Evolutionary conservation across 2,113 vertebrate species (phyloP).

Genomic region (Hippoglossus stenolepis): DNA sequence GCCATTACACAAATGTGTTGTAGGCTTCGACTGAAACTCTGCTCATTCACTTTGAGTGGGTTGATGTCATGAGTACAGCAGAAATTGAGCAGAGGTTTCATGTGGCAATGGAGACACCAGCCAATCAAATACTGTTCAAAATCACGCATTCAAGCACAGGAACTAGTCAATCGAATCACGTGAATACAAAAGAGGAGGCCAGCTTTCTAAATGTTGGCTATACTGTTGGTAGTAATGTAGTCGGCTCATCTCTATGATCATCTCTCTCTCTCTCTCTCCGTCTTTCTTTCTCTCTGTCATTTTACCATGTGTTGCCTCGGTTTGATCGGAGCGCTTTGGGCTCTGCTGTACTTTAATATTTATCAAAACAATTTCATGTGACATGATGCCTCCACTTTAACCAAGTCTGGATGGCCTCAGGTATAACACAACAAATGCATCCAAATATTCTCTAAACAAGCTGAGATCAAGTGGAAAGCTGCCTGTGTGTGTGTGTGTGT

Average conservation of each 20-base stretch:
- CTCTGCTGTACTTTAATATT: slow-evolving; percentile 70
- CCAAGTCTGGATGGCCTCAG: slow-evolving; percentile 42
- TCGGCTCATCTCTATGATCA: slow-evolving; percentile 14
- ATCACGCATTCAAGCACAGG: too few species aligned
- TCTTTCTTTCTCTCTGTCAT: slow-evolving; percentile 6
- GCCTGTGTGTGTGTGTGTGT: background rate
- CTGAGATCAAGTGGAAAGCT: slow-evolving; percentile 38
- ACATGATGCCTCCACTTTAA: slow-evolving; percentile 64
- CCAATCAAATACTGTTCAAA: too few species aligned
- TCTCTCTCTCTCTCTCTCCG: too few species aligned
- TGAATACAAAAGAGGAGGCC: too few species aligned
- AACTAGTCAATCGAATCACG: too few species aligned
- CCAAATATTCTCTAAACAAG: slow-evolving; percentile 46
- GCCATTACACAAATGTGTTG: too few species aligned
- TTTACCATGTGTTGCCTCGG: slow-evolving; percentile 27
- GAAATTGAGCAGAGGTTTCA: too few species aligned
- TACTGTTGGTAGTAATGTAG: background rate
- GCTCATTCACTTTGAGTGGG: too few species aligned
- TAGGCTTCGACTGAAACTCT: too few species aligned
- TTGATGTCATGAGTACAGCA: too few species aligned
- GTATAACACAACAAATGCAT: slow-evolving; percentile 49
- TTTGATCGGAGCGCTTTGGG: slow-evolving; percentile 57
- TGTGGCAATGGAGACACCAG: too few species aligned
- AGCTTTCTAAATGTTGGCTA: slow-evolving; percentile 45
- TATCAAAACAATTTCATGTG: slow-evolving; percentile 76